Evolutionary conservation across 2,797 vertebrate species (phyloP).

Genomic region (Chrysocyon brachyurus): DNA sequence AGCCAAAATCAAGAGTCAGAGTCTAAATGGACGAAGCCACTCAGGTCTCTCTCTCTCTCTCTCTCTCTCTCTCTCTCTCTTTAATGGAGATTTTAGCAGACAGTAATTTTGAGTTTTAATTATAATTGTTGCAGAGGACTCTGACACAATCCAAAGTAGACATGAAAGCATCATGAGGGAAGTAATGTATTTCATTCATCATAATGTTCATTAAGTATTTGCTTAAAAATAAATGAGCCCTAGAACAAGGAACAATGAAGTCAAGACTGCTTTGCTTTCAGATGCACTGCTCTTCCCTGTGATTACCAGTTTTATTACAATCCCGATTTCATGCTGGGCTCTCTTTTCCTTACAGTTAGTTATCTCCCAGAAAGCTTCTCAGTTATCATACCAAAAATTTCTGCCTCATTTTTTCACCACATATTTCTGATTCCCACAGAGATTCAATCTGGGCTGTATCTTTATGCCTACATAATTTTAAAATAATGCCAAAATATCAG

Average conservation of each 20-base stretch:
- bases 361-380: background rate
- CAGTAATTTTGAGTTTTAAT: background rate
- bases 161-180: background rate
- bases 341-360: background rate
- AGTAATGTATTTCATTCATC: slow-evolving; percentile 11
- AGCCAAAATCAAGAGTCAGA: background rate
- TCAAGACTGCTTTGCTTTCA: background rate
- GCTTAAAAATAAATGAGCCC: background rate
- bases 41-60: background rate
- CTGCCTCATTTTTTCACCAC: background rate
- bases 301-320: background rate
- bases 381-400: background rate
- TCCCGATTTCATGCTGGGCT: background rate
- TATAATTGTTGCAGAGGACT: background rate
- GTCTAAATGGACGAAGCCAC: background rate
- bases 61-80: background rate
- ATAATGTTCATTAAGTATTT: background rate
- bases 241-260: background rate
- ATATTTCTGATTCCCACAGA: slow-evolving; percentile 5
- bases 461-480: background rate
- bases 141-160: background rate
- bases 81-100: background rate
- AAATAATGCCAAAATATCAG: slow-evolving; percentile 4
- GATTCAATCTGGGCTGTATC: background rate
- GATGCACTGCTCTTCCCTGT: background rate